Evolutionary conservation across 2,888 invertebrate genomes (phyloP).

Genomic region (Gasteruption jaculator): DNA sequence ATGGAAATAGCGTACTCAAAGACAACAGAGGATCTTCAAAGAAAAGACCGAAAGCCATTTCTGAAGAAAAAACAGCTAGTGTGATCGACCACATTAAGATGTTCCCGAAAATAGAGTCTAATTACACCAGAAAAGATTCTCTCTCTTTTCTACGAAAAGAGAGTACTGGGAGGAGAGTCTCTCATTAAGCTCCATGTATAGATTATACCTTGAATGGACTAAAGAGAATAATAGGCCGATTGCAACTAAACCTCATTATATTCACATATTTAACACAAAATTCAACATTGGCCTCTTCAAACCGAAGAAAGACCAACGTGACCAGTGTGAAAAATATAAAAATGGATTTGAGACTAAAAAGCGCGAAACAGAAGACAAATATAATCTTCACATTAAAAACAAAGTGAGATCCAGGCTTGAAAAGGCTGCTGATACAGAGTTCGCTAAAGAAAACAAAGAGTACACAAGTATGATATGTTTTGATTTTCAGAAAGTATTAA

Average conservation of each 20-base stretch:
- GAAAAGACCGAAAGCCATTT: not conserved
- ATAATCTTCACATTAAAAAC: slow-evolving; percentile 7
- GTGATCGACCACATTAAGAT: slow-evolving; percentile 15
- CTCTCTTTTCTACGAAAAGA: too few relatives aligned
- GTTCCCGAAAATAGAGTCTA: slow-evolving; percentile 14
- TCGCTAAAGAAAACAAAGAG: slow-evolving; percentile 1
- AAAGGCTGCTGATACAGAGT: slow-evolving; percentile 1
- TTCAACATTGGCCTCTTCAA: slow-evolving; percentile 19
- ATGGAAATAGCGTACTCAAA: not conserved
- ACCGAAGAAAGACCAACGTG: slow-evolving; percentile 35
- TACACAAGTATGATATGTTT: slow-evolving; percentile 17
- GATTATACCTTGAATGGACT: slow-evolving; percentile 11
- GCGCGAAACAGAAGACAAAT: slow-evolving; percentile 1
- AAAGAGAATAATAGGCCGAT: slow-evolving; percentile 6
- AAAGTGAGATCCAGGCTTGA: slow-evolving; percentile 3
- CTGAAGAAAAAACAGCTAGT: slow-evolving; percentile 12
- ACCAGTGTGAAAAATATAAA: slow-evolving; percentile 27
- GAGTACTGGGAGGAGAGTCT: slow-evolving; percentile 12
- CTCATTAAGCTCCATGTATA: slow-evolving; percentile 8
- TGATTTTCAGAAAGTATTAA: slow-evolving; percentile 19
- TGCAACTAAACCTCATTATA: slow-evolving; percentile 6
- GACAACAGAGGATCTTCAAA: slow-evolving; percentile 6
- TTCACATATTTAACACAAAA: slow-evolving; percentile 12
- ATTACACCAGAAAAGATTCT: slow-evolving; percentile 13
- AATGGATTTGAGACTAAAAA: slow-evolving; percentile 29